Base-by-base conservation (phyloP, 2,797 vertebrate genomes). In the Ctenopoma kingsleyae region DNA sequence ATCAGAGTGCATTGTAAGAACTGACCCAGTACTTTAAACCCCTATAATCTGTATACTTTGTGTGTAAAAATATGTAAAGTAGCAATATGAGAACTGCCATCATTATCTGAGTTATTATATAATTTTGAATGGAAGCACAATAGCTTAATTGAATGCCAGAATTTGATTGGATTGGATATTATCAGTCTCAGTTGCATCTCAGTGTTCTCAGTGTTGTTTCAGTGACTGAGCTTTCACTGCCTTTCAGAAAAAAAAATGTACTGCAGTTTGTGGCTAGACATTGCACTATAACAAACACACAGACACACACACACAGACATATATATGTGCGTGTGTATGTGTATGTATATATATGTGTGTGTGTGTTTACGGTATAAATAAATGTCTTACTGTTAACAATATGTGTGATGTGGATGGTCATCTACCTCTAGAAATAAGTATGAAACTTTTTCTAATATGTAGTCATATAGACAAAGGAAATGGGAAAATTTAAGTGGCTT, bases 11-110 rank as follows among this genome's bases (percentile, higher is more conserved):
- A 30, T 36, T n/a, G 35, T 51, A 47, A 25, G 11, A 58, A 53
- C 8, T 25, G 36, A 71, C 43, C 44, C 32, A 22, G 19, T 48
- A 64, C 17, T 36, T 53, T 12, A 65, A 13, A 38, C 10, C 12
- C 11, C 12, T 11, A 3, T 13, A 13, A 38, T 38, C 36, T 1
- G 4, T 1, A 32, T 30, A 30, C 27, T 30, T 7, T 30, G 27
- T 30, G 27, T 48, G 17, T 15, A 43, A 12, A 52, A 40, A 27
- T 36, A 2, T 61, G 2, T 47, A 11, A 56, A 51, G 30, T 52
- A 5, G 20, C 10, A 19, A 20, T 6, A 22, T 35, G 15, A 52
- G 43, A 53, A 71, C 51, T 30, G 2, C 1, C 40, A 0, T 15
- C 49, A 16, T 35, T 43, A 19, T 19, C 10, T n/a, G 13, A 49